phyloP scores from a whole-genome alignment of 2,113 vertebrate species.

The Centrocercus urophasianus region DNA sequence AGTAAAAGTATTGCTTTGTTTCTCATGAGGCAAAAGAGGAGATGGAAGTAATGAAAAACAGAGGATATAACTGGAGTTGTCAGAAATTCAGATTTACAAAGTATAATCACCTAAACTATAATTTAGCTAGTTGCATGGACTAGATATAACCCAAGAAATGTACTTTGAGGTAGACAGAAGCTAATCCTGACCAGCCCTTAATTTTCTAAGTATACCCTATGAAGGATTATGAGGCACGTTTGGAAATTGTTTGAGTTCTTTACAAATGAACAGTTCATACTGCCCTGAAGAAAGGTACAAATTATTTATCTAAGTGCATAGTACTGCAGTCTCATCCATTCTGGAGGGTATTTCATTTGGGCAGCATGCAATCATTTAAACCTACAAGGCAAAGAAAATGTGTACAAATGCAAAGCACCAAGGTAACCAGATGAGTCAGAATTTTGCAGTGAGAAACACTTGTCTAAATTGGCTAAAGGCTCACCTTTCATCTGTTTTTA shows the following conservation, averaged over 20 bases:
- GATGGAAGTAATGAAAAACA: neutral
- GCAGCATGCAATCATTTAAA: neutral
- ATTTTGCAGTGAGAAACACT: neutral
- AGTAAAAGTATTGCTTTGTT: neutral
- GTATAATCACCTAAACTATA: neutral
- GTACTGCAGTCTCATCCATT: neutral
- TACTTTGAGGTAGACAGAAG: neutral
- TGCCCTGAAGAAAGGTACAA: conserved; percentile 63
- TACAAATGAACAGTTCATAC: neutral
- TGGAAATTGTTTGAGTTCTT: conserved; percentile 29
- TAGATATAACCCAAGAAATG: neutral
- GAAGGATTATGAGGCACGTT: neutral
- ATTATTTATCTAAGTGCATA: conserved; percentile 57
- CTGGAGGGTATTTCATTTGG: neutral
- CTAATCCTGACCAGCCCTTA: neutral
- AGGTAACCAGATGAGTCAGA: neutral
- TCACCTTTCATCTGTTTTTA: neutral
- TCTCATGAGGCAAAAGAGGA: neutral
- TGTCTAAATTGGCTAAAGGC: neutral
- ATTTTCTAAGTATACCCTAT: neutral
- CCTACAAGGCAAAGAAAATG: conserved; percentile 10
- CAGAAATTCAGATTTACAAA: neutral
- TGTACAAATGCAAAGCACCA: conserved; percentile 22
- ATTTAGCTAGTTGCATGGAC: neutral
- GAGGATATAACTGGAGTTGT: neutral